Evolutionary conservation across 2,888 invertebrate species (phyloP), one percentile per base, ranked within the genome.

Genomic region (Colletes collaris): DNA sequence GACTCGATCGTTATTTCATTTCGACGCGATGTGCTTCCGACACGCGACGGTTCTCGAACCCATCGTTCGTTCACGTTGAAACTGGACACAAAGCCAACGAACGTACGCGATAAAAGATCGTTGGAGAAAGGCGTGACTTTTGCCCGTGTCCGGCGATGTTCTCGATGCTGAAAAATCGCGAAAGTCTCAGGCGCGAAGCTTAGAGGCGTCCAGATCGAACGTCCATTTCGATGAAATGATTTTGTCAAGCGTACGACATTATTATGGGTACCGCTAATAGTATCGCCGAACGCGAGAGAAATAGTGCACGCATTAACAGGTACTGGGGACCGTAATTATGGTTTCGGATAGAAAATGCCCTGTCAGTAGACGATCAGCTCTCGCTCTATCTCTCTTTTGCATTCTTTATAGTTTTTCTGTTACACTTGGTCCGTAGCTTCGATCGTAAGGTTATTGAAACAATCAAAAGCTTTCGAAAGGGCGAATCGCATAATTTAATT

Each of bases 201-300:
- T 16, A 16, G 16, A 16, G 44, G 7, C 44, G 44, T 7, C 27
- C 1, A 27, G 8, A 8, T 46, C 44, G 44, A 8, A 8, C 44
- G 10, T 8, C 8, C 44, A 8, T 46, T 8, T 6, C 44, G 8
- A 46, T 7, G 4, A 49, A 62, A 13, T 49, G 6, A 46, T 62
- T 1, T 49, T 49, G 0, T 5, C 16, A 10, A 59, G n/a, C 11
- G 13, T 46, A 62, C 4, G 16, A 13, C 49, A 62, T 62, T 62
- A 62, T 49, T 27, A 62, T 62, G 62, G 62, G 62, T 62, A 46
- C 46, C 49, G 7, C 62, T 49, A 49, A 49, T 35, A 27, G 49
- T 35, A n/a, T 13, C n/a, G 16, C 2, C n/a, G 19, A 7, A 7
- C 4, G 6, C 19, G 11, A n/a, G n/a, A 27, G 13, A 27, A 13